These are phyloP conservation scores for Trididemnum nubilum DNA, from an alignment of 23 tunicate genomes.

Conservation along the genomic window DNA sequence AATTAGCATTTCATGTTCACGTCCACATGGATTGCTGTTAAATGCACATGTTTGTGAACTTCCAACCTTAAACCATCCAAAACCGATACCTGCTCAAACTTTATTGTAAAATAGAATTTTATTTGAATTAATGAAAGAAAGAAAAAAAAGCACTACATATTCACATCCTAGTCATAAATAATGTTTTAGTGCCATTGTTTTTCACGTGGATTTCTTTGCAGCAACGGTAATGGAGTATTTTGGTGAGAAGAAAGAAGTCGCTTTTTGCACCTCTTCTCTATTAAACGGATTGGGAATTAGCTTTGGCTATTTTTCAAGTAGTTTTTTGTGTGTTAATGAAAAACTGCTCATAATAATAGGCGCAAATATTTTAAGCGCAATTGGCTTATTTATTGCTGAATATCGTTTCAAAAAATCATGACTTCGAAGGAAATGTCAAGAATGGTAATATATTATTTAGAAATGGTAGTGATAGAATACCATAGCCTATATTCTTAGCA, in stretches of 20 bases:
- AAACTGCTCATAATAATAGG: not conserved
- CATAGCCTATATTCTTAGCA: too few species aligned
- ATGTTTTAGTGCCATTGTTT: not conserved
- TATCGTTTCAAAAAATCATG: too few species aligned
- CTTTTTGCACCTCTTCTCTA: not conserved
- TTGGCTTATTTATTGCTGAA: not conserved
- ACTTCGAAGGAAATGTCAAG: too few species aligned
- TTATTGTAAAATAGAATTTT: too few species aligned
- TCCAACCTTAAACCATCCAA: too few species aligned
- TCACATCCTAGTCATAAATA: not conserved
- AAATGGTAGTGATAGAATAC: too few species aligned
- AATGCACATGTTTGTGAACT: too few species aligned
- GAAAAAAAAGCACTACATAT: too few species aligned
- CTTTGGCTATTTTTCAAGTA: not conserved
- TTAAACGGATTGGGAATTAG: not conserved
- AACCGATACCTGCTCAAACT: not conserved
- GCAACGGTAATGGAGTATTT: constrained; percentile 23
- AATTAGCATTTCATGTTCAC: too few species aligned
- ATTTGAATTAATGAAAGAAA: too few species aligned
- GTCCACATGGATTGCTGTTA: too few species aligned
- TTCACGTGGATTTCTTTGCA: constrained; percentile 1
- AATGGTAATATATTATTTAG: too few species aligned
- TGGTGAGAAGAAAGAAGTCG: not conserved
- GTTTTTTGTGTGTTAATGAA: not conserved
- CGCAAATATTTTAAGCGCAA: not conserved